Evolutionary conservation across 2,797 vertebrate species (phyloP).

Genomic region (Lagocephalus sceleratus): DNA sequence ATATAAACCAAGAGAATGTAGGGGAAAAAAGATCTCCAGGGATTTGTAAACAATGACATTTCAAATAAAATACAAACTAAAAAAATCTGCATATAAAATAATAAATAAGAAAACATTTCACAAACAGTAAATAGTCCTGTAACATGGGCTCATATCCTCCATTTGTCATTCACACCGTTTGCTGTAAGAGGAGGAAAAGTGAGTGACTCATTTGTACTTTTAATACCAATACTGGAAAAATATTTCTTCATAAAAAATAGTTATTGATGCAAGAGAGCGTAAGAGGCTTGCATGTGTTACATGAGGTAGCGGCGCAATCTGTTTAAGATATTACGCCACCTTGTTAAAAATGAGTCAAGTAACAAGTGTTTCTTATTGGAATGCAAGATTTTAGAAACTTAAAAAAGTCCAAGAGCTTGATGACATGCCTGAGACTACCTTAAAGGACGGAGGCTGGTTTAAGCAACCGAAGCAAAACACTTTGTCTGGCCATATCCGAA

Average conservation of each 20-base stretch:
- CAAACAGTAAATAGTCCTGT: constrained; percentile 40
- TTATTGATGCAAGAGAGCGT: constrained; percentile 53
- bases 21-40: constrained; percentile 35
- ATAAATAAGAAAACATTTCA: constrained; percentile 43
- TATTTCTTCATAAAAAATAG: constrained; percentile 78
- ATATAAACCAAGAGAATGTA: constrained; percentile 46
- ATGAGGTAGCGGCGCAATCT: constrained; percentile 42
- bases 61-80: constrained; percentile 40
- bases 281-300: constrained; percentile 36
- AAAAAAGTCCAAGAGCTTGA: too few species aligned
- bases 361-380: constrained; percentile 4
- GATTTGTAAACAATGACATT: constrained; percentile 67
- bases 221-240: constrained; percentile 73
- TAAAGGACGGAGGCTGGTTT: too few species aligned
- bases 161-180: constrained; percentile 48
- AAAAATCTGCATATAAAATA: constrained; percentile 44
- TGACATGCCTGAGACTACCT: too few species aligned
- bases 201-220: constrained; percentile 59
- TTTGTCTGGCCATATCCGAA: too few species aligned
- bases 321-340: constrained; percentile 11
- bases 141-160: constrained; percentile 56
- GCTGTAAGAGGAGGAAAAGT: constrained; percentile 47
- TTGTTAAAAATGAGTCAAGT: constrained; percentile 11
- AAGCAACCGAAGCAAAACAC: too few species aligned
- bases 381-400: not conserved